Evolutionary conservation across 2,113 vertebrate species (phyloP), one percentile per base, ranked within the genome.

Genomic region (Alligator sinensis): DNA sequence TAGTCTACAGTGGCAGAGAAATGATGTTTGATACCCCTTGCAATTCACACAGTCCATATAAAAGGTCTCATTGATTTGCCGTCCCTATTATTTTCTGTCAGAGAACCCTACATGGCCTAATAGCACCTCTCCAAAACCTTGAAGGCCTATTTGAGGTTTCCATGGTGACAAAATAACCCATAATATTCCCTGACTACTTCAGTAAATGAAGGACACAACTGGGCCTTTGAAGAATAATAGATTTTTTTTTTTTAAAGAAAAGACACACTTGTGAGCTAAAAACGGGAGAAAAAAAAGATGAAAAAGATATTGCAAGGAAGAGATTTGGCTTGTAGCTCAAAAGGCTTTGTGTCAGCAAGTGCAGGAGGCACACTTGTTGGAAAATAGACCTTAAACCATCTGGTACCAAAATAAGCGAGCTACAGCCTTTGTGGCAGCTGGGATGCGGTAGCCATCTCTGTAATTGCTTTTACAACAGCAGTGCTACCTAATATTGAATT

Each of bases 1-100:
- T 95, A 96, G 94, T 96, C 93, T 97, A 90, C 63, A 1, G 88
- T 64, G 91, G 92, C 90, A 88, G 96, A 96, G 94, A 96, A 96
- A 96, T 94, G 92, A 94, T 66, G 84, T 95, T 93, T 92, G 96
- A 94, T 93, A 95, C 83, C 84, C 68, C 96, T 97, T 93, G 96
- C 92, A 95, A 91, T 95, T 96, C 91, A 86, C 80, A 81, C 91
- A 91, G 94, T 94, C 96, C 16, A 21, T 93, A 92, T 95, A 82
- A 96, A 97, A 96, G 96, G 91, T 94, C 93, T 95, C 96, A 95
- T 97, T 97, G 97, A 97, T 97, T 97, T 97, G 96, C 96, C 89
- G 91, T 96, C 96, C 95, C 94, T 95, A 92, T 96, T 96, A 91
- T 97, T 93, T 95, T 96, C 95, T 87, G 63, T 93, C 87, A 76